Base-by-base conservation (phyloP, 2,113 vertebrate genomes). In the Ciconia maguari region DNA sequence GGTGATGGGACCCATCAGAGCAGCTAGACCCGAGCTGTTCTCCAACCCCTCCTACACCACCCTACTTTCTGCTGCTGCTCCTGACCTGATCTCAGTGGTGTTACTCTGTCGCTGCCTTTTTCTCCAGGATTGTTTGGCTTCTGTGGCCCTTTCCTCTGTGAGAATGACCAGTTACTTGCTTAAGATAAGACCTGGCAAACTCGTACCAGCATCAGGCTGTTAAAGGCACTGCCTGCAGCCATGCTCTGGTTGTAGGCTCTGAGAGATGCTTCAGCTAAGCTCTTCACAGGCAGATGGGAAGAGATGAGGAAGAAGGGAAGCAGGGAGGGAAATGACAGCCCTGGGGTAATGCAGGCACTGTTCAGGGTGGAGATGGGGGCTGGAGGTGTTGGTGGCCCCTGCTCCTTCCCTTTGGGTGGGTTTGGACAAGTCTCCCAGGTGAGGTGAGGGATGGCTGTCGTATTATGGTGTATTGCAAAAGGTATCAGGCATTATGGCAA, bases 401-500 rank as follows among this genome's bases (percentile, higher is more conserved):
- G 34, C 21, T 70, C 8, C 36, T 70, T 74, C 34, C 36, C 22
- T 90, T 85, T 77, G 54, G 10, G 19, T 15, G 16, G 11, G 34
- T 69, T 87, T 1, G 6, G 52, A 27, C 9, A 44, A 38, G 29
- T 22, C 6, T 57, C 30, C 19, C 14, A 13, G 51, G 14, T 30
- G 17, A 90, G 74, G 26, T 1, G 10, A 46, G 42, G 38, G 75
- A 10, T 11, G 22, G 55, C 36, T 62, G 25, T 20, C 51, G 26
- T 30, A 51, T 5, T 7, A 13, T 8, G 36, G 44, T 34, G 19
- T 20, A 5, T 13, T 11, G 57, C 52, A 46, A 46, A n/a, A 18
- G 54, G 16, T 32, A 29, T 6, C 0, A 0, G n/a, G 34, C 9
- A 11, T 8, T 44, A 38, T 0, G 2, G 27, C 3, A 25, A 69